Percentiles rank a stretch among this genome's conserved stretches.
Evolutionary conservation across 2,797 vertebrate species (phyloP).

Genomic region (Cottoperca gobio): DNA sequence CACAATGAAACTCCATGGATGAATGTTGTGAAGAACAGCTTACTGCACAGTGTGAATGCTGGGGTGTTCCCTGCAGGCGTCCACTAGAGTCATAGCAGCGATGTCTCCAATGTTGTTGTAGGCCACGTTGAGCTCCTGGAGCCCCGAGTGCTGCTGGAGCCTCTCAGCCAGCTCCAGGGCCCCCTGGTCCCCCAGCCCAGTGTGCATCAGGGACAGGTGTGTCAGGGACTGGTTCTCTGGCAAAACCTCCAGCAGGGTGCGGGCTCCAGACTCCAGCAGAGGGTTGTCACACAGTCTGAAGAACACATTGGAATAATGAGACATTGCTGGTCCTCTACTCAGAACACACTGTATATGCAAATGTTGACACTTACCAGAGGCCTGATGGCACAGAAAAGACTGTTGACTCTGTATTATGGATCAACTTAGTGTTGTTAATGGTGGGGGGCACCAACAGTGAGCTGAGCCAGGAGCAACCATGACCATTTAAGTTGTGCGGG

Average conservation of each 20-base stretch:
- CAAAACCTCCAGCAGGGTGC: conserved; percentile 86
- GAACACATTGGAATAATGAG: background rate
- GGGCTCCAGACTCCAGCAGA: conserved; percentile 84
- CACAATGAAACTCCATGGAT: no score
- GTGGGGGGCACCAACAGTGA: background rate
- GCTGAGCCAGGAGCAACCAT: background rate
- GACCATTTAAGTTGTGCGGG: background rate
- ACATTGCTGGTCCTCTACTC: background rate
- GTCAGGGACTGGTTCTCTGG: conserved; percentile 87
- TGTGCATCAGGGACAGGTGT: conserved; percentile 92
- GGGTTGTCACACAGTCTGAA: conserved; percentile 88
- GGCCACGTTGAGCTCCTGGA: conserved; percentile 94
- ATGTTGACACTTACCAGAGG: background rate
- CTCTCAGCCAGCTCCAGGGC: conserved; percentile 84
- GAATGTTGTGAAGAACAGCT: conserved; percentile 72
- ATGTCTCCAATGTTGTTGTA: conserved; percentile 92
- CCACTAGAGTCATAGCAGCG: conserved; percentile 88
- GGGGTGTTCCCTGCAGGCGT: conserved; percentile 89
- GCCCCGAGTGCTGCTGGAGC: conserved; percentile 82
- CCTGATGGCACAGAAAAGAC: no score
- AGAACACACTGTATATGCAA: background rate
- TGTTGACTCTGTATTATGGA: background rate
- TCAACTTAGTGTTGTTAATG: background rate
- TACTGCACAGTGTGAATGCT: conserved; percentile 93
- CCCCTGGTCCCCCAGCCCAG: conserved; percentile 86